Evolutionary conservation across 2,113 vertebrate genomes (phyloP), one percentile per base, ranked within the genome.

Genomic region (Candoia aspera): DNA sequence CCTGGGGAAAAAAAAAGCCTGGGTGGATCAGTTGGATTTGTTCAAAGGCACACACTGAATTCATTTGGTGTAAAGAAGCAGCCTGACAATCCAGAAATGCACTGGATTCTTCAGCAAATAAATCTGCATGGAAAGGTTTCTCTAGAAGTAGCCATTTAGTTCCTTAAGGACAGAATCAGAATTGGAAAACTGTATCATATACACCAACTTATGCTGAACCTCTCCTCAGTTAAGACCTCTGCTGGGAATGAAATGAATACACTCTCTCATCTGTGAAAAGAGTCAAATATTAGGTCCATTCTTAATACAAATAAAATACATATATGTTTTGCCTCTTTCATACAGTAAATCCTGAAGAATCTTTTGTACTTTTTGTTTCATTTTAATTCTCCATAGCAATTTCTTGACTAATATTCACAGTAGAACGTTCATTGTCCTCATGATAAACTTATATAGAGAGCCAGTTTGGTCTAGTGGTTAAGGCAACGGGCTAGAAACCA

Each of bases 301-400:
- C 13, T 60, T 46, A 49, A 58, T 42, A 59, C 42, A 33, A 54
- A 58, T 42, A 59, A 49, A 33, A 54, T 68, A 11, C 13, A 33
- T 33, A 79, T 2, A 55, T 33, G 33, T 83, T 57, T n/a, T n/a
- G 33, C 19, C 17, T 87, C 37, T 4, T n/a, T 79, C 4, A 33
- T 79, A 79, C 26, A 60, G 58, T 60, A 21, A 17, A 21, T 21
- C 58, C 21, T 60, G 12, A 60, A 60, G 58, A 15, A 60, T 17
- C 58, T 49, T 49, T 49, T 49, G 49, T 5, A 49, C 49, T 49
- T 49, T 49, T 49, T 49, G 13, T 26, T 42, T 83, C 17, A 19
- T 37, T 17, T 83, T 42, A n/a, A 15, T 58, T 23, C 4, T 89
- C 64, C 0, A 0, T 0, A 23, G 79, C 87, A 79, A 5, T n/a